A percentile compares a stretch with the other conserved stretches of the same genome.
These are phyloP conservation scores for Pseudorasbora parva DNA, from an alignment of 2,113 vertebrate species.

Conservation along the genomic window DNA sequence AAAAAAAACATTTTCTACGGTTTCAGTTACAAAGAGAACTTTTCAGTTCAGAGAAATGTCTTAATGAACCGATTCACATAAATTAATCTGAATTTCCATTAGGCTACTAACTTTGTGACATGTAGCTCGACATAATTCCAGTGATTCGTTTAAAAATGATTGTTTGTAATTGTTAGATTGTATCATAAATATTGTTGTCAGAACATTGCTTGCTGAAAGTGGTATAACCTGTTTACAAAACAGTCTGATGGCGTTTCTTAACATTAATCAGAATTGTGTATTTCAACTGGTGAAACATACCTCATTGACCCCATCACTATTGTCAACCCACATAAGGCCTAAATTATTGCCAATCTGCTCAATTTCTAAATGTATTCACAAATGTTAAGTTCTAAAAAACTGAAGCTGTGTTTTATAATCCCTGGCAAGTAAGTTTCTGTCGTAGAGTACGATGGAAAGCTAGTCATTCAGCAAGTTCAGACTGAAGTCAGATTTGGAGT, in stretches of 20 bases:
- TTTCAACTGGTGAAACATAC: background rate
- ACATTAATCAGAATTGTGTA: background rate
- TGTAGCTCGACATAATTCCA: background rate
- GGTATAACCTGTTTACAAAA: background rate
- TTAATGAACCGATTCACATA: background rate
- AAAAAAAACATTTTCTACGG: background rate
- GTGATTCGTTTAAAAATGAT: background rate
- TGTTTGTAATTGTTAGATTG: slow-evolving; percentile 4
- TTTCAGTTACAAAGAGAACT: background rate
- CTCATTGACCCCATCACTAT: background rate
- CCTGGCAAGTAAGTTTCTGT: slow-evolving; percentile 64
- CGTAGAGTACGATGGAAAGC: slow-evolving; percentile 66
- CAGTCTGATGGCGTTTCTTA: background rate
- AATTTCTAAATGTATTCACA: background rate
- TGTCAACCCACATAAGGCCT: background rate
- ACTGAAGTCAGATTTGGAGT: slow-evolving; percentile 78
- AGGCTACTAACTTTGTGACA: background rate
- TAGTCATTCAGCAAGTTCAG: slow-evolving; percentile 72
- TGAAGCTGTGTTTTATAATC: slow-evolving; percentile 63
- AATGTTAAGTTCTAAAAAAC: background rate
- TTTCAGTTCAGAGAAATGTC: background rate
- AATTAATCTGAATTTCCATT: background rate
- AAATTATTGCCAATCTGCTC: background rate
- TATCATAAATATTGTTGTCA: background rate
- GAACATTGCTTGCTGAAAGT: background rate